A percentile compares a stretch with the other conserved stretches of the same genome.
phyloP scores from a whole-genome alignment of 2,797 vertebrate species.

The Xiphorhynchus erythropygius region DNA sequence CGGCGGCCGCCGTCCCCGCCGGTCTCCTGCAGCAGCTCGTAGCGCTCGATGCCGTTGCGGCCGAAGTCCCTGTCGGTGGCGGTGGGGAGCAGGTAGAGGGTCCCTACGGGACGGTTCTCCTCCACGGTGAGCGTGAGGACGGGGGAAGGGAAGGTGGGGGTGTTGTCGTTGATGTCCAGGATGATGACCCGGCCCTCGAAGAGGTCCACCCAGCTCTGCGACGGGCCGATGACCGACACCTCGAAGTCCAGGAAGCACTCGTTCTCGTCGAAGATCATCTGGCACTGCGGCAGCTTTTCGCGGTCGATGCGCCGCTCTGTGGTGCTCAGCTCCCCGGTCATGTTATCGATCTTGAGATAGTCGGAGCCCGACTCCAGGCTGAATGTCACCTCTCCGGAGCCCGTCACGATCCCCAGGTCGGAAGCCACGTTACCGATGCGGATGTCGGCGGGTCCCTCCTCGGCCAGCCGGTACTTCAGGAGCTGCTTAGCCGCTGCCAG shows the following conservation, averaged over 20 bases:
- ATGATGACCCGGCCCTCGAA: constrained; percentile 97
- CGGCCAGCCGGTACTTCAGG: constrained; percentile 91
- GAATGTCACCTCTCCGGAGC: constrained; percentile 95
- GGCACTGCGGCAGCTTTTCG: constrained; percentile 97
- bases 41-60: constrained; percentile 95
- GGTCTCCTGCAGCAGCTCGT: constrained; percentile 92
- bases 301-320: constrained; percentile 96
- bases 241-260: constrained; percentile 99
- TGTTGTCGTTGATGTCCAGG: constrained; percentile 98
- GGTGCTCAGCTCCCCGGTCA: constrained; percentile 96
- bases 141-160: constrained; percentile 95
- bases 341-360: constrained; percentile 98
- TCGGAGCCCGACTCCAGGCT: constrained; percentile 96
- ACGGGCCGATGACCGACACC: constrained; percentile 97
- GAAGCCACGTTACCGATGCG: constrained; percentile 93
- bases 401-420: constrained; percentile 92
- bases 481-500: constrained; percentile 93
- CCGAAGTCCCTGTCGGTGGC: constrained; percentile 97
- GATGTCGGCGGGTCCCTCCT: constrained; percentile 94
- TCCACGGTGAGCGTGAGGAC: constrained; percentile 96
- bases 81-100: constrained; percentile 94
- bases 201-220: constrained; percentile 97
- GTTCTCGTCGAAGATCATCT: constrained; percentile 99
- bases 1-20: constrained; percentile 46
- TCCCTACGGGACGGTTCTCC: constrained; percentile 97